Evolutionary conservation across 2,797 vertebrate species (phyloP), one percentile per base, ranked within the genome.

Genomic region (Myioborus miniatus): DNA sequence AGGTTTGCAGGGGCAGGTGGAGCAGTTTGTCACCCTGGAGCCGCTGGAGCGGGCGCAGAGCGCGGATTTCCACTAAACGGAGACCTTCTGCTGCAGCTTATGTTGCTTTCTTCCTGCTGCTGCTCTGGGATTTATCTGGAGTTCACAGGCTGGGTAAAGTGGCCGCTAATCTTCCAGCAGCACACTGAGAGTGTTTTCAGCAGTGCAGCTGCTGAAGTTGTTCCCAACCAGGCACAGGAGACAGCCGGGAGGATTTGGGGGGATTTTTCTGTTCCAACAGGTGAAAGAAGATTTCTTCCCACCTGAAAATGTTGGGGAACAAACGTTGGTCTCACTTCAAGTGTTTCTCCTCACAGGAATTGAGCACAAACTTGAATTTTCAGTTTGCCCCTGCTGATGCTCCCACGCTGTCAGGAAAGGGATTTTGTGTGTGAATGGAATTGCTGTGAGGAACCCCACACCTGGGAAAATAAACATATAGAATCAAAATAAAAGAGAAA

Each of bases 51-150:
- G 32, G 55, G 29, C 69, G 18, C n/a, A 30, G 56, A 14, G 21
- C 11, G 30, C 0, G 64, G n/a, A 43, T 88, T 89, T 56, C 79
- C 88, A 93, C 74, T 95, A 95, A 96, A 87, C 5, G 4, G 26
- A 82, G 84, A 78, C 93, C 93, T 96, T 94, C 94, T 94, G 92
- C 93, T 87, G 90, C 83, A 96, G 94, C 91, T 89, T 87, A 63
- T 92, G 78, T 34, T 89, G 78, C 92, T 97, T 96, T 90, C 86
- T 87, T 79, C 81, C 95, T 77, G 65, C 77, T 92, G 94, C 87
- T 95, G 93, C 44, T 91, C 37, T 84, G 88, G 93, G 96, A 94
- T 92, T 95, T 97, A 91, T 85, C 96, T 90, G 79, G 88, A 96
- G 92, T 92, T 96, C 94, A 80, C 89, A 88, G 95, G 49, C 96